phyloP scores from a whole-genome alignment of 2,888 invertebrate species.

The Drosophila fungiperda region DNA sequence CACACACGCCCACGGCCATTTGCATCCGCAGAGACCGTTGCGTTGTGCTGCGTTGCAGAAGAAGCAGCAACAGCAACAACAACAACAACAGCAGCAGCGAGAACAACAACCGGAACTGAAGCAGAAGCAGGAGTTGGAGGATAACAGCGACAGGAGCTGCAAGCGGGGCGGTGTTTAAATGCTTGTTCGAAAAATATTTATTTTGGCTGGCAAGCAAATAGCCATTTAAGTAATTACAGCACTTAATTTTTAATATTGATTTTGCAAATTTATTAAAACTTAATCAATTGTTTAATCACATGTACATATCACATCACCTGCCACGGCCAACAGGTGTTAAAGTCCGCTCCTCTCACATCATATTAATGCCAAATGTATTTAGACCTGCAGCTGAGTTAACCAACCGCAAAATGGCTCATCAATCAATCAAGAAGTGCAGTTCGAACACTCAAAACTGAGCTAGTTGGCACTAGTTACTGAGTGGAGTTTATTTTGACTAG shows the following conservation, averaged over 20 bases:
- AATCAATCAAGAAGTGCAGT: constrained; percentile 2
- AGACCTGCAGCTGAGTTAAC: background rate
- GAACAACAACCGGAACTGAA: constrained; percentile 5
- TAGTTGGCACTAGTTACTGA: background rate
- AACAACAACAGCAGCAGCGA: background rate
- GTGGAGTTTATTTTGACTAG: background rate
- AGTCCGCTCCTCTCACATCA: background rate
- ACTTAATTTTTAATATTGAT: constrained; percentile 81
- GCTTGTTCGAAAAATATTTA: constrained; percentile 77
- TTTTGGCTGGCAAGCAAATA: constrained; percentile 74
- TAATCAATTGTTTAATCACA: constrained; percentile 78
- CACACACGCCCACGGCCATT: constrained; percentile 61
- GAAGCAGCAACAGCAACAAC: constrained; percentile 1
- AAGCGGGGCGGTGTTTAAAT: constrained; percentile 54
- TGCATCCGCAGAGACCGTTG: constrained; percentile 26
- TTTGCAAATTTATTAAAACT: constrained; percentile 80
- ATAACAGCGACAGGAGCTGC: background rate
- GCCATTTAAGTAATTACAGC: constrained; percentile 79
- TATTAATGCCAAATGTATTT: background rate
- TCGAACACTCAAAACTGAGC: background rate
- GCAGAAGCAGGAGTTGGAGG: background rate
- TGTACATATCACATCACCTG: constrained; percentile 18
- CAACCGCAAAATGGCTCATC: background rate
- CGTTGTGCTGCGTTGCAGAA: constrained; percentile 9
- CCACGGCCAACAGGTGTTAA: constrained; percentile 27